Evolutionary conservation across 2,797 vertebrate genomes (phyloP).

Genomic region (Muraenolepis orangiensis): DNA sequence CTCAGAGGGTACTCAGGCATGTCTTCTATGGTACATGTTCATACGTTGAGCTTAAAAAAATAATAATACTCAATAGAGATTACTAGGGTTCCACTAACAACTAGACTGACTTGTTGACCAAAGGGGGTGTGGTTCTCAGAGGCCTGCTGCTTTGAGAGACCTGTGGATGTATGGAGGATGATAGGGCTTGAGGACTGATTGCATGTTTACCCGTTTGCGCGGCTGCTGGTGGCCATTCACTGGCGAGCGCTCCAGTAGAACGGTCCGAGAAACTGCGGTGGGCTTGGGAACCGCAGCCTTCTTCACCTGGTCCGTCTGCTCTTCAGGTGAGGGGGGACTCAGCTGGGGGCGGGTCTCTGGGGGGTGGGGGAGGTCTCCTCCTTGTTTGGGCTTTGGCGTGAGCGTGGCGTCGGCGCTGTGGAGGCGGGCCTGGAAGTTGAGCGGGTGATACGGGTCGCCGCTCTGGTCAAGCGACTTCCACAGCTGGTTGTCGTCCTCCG

Average conservation of each 20-base stretch:
- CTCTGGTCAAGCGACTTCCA: conserved; percentile 65
- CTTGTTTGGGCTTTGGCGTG: background rate
- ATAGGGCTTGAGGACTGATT: background rate
- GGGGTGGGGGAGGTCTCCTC: background rate
- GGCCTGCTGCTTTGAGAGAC: too few species aligned
- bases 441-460: conserved; percentile 74
- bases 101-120: background rate
- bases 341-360: background rate
- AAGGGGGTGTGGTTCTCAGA: background rate
- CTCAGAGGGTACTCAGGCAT: background rate
- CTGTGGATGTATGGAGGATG: background rate
- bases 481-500: conserved; percentile 68
- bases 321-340: background rate
- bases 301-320: conserved; percentile 9
- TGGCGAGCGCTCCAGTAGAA: conserved; percentile 35
- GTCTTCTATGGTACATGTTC: background rate
- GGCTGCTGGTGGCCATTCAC: conserved; percentile 14
- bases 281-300: background rate
- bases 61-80: background rate
- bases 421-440: conserved; percentile 71
- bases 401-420: conserved; percentile 35
- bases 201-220: conserved; percentile 68
- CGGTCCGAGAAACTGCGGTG: conserved; percentile 28
- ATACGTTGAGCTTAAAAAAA: background rate
- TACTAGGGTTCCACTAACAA: background rate